These are phyloP conservation scores for Elephas maximus DNA, from an alignment of 2,113 vertebrate species.

Conservation along the genomic window DNA sequence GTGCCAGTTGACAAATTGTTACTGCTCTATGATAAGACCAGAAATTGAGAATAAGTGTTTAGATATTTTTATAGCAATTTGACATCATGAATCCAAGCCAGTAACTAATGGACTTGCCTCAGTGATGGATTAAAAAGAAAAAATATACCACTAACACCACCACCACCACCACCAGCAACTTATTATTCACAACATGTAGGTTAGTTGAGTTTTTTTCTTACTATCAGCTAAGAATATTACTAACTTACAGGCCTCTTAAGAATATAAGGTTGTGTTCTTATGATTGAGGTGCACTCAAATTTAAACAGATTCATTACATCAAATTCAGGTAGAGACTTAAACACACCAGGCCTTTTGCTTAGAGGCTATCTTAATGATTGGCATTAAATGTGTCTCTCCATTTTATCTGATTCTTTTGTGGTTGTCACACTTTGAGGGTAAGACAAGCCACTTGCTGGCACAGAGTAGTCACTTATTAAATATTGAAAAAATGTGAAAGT, in stretches of 20 bases:
- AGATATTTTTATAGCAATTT: not conserved
- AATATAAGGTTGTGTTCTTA: not conserved
- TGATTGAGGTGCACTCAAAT: not conserved
- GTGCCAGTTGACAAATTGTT: not conserved
- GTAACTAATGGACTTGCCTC: not conserved
- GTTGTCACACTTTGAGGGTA: not conserved
- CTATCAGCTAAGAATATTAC: not conserved
- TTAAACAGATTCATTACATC: conserved; percentile 5
- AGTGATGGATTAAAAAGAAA: not conserved
- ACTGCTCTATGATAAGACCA: not conserved
- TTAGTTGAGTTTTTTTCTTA: not conserved
- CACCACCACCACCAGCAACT: not conserved
- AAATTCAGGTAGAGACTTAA: not conserved
- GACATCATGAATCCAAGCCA: not conserved
- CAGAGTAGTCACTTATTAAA: not conserved
- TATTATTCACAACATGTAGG: not conserved
- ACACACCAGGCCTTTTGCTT: not conserved
- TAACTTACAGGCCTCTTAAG: not conserved
- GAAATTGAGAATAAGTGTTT: not conserved
- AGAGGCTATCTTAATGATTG: not conserved
- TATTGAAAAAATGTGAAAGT: not conserved
- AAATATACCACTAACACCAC: not conserved
- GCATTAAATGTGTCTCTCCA: not conserved
- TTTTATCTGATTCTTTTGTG: not conserved
- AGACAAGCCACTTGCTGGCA: not conserved